Evolutionary conservation across 2,797 vertebrate species (phyloP).

Genomic region (Sebastolobus altivelis): DNA sequence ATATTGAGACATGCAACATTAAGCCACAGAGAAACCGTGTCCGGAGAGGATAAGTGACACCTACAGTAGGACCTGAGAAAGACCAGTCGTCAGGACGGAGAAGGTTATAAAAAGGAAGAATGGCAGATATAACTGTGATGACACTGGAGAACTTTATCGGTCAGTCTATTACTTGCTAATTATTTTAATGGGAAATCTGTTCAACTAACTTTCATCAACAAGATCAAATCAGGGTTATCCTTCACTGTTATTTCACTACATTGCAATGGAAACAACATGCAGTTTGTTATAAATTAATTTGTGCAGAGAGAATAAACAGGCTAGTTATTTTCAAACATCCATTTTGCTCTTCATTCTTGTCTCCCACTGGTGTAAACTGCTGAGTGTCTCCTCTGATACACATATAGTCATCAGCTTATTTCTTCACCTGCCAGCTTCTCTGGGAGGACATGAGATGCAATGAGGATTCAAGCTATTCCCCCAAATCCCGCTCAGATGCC

Average conservation of each 20-base stretch:
- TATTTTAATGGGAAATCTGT: neutral
- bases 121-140: slow-evolving; percentile 12
- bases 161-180: neutral
- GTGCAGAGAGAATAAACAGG: slow-evolving; percentile 12
- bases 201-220: neutral
- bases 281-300: slow-evolving; percentile 20
- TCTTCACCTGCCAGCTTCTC: neutral
- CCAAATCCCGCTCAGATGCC: neutral
- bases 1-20: slow-evolving; percentile 64
- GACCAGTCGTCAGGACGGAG: slow-evolving; percentile 14
- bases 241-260: neutral
- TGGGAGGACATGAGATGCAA: neutral
- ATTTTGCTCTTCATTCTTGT: neutral
- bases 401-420: neutral
- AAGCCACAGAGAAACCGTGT: slow-evolving; percentile 1
- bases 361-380: neutral
- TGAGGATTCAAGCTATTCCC: slow-evolving; percentile 10
- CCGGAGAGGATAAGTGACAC: slow-evolving; percentile 24
- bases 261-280: slow-evolving; percentile 38
- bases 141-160: neutral
- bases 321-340: neutral
- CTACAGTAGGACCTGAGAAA: slow-evolving; percentile 33
- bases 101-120: slow-evolving; percentile 12
- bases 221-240: neutral
- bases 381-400: neutral